A percentile compares a stretch with the other conserved stretches of the same genome.
These are phyloP conservation scores for Xylocopa sonorina DNA, from an alignment of 1,140 invertebrate species.

Conservation along the genomic window DNA sequence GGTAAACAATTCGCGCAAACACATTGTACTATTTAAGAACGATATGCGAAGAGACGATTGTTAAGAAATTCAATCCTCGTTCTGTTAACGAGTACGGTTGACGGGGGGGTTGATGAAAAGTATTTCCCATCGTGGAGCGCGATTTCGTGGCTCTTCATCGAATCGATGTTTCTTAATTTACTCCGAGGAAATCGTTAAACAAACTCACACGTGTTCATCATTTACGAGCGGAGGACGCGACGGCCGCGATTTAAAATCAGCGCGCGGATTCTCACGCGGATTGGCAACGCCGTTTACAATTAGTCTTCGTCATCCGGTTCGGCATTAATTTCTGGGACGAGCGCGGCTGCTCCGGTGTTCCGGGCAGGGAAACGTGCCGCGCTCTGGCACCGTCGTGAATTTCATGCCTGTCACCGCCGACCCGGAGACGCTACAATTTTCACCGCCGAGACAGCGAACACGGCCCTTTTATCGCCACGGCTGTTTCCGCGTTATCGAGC, in stretches of 20 bases:
- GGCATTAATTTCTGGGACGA: conserved; percentile 63
- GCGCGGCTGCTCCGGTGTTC: conserved; percentile 3
- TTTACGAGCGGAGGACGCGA: conserved; percentile 23
- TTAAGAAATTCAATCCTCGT: too few relatives aligned
- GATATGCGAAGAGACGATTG: too few relatives aligned
- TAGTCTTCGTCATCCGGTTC: conserved; percentile 63
- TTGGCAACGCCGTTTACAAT: conserved; percentile 65
- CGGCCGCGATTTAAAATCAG: conserved; percentile 57
- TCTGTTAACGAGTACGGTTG: too few relatives aligned
- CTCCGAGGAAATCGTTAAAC: conserved; percentile 55
- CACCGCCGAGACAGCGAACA: conserved; percentile 19
- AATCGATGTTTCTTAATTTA: conserved; percentile 38
- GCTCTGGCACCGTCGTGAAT: conserved; percentile 37
- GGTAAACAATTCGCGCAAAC: too few relatives aligned
- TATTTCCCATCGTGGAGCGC: neutral
- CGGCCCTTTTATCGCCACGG: conserved; percentile 28
- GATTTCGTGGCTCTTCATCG: neutral
- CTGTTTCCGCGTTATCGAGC: conserved; percentile 35
- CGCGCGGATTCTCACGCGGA: conserved; percentile 64
- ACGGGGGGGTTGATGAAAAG: too few relatives aligned
- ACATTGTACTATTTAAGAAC: too few relatives aligned
- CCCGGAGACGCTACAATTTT: conserved; percentile 41
- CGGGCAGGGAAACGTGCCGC: neutral
- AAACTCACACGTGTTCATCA: conserved; percentile 44
- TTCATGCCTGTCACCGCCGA: conserved; percentile 45